Evolutionary conservation across 2,797 vertebrate species (phyloP).

Genomic region (Thamnophis elegans): DNA sequence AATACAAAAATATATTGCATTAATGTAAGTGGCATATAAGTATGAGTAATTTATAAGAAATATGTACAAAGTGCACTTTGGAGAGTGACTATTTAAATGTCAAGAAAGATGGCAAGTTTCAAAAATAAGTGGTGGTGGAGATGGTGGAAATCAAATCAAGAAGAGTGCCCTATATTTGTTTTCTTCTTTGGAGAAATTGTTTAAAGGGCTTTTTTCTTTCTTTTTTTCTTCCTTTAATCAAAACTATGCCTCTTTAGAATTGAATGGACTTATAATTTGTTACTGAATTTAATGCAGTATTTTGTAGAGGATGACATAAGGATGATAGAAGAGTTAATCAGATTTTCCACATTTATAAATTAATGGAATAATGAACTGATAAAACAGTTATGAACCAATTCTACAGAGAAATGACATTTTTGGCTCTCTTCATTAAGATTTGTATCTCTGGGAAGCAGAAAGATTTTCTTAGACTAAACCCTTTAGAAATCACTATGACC

Average conservation of each 20-base stretch:
- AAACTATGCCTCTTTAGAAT: constrained; percentile 31
- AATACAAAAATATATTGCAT: neutral
- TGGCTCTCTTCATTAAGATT: constrained; percentile 72
- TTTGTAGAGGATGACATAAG: constrained; percentile 58
- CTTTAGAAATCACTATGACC: constrained; percentile 55
- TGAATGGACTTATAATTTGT: constrained; percentile 56
- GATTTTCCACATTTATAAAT: constrained; percentile 72
- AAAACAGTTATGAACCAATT: constrained; percentile 73
- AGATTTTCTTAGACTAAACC: constrained; percentile 64
- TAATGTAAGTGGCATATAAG: neutral
- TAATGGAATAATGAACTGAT: constrained; percentile 76
- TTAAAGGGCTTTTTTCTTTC: neutral
- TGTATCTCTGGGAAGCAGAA: constrained; percentile 69
- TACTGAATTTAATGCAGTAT: constrained; percentile 60
- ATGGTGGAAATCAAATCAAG: accelerated
- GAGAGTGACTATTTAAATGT: neutral
- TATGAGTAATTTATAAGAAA: neutral
- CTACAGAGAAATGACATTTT: constrained; percentile 68
- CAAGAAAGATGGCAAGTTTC: neutral
- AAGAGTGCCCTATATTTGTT: neutral
- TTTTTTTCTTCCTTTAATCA: neutral
- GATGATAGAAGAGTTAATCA: constrained; percentile 69
- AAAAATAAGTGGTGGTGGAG: neutral
- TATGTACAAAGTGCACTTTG: neutral
- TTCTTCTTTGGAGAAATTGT: neutral